phyloP scores from a whole-genome alignment of 2,113 vertebrate genomes.

The Notothenia coriiceps region DNA sequence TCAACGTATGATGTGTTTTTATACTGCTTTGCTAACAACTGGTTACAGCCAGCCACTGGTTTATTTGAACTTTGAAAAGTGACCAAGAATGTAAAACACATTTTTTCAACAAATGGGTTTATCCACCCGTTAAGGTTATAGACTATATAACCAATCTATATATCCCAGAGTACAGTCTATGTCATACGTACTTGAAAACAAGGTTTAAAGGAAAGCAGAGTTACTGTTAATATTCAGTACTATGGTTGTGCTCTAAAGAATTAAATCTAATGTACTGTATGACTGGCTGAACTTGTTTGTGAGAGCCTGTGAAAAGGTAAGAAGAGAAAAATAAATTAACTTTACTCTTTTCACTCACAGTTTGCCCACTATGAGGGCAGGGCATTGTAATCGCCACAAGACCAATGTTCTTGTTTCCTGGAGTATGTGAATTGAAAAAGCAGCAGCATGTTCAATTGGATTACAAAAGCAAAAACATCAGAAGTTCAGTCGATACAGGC shows the following conservation, averaged over 20 bases:
- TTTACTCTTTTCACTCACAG: neutral
- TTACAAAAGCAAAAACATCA: neutral
- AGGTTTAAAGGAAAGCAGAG: constrained; percentile 30
- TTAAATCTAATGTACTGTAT: constrained; percentile 2
- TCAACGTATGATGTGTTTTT: too few species aligned
- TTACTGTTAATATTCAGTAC: constrained; percentile 20
- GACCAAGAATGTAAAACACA: neutral
- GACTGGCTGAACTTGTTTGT: constrained; percentile 15
- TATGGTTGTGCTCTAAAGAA: neutral
- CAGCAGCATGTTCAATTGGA: neutral
- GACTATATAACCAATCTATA: neutral
- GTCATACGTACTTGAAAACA: neutral
- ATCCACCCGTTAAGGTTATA: neutral
- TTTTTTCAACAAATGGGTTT: neutral
- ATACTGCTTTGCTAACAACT: constrained; percentile 51
- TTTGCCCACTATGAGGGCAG: neutral
- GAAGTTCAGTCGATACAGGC: neutral
- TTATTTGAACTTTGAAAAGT: neutral
- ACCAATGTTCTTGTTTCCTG: neutral
- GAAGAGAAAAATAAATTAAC: neutral
- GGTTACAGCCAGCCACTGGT: neutral
- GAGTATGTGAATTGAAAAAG: neutral
- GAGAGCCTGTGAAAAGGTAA: constrained; percentile 17
- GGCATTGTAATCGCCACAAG: neutral
- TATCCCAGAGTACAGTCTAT: constrained; percentile 4